Conservation (phyloP, 2,113 vertebrate species). For the Anguilla rostrata region DNA sequence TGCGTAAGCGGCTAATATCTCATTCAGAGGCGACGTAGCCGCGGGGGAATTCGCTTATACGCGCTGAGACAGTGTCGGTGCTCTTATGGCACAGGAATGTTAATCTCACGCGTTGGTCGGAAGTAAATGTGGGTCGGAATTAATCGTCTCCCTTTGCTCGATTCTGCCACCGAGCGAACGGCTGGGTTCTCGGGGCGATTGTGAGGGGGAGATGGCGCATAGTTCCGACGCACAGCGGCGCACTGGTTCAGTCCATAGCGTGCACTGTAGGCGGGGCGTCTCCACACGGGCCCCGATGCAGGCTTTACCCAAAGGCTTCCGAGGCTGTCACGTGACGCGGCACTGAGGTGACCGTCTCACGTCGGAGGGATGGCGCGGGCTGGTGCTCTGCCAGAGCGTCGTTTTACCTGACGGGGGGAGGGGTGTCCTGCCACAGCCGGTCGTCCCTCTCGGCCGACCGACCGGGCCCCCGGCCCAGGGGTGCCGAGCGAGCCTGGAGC, state of each 20-base stretch:
- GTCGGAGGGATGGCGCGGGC: neutral
- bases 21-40: neutral
- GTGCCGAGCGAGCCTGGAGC: neutral
- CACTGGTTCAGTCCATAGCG: neutral
- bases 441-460: neutral
- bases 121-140: slow-evolving; percentile 37
- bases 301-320: neutral
- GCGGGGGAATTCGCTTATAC: slow-evolving; percentile 2
- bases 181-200: neutral
- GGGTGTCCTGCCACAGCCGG: neutral
- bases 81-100: neutral
- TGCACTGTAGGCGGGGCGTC: neutral
- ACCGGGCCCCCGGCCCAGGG: too few species aligned
- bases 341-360: neutral
- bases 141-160: slow-evolving; percentile 1
- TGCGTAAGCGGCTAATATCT: slow-evolving; percentile 6
- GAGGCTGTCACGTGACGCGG: slow-evolving; percentile 1
- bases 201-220: neutral
- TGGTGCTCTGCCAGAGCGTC: neutral
- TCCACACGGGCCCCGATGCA: neutral
- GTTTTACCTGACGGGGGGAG: slow-evolving; percentile 23
- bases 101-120: slow-evolving; percentile 27
- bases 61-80: neutral
- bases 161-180: neutral
- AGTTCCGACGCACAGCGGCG: too few species aligned